These are phyloP conservation scores for Tyto alba DNA, from an alignment of 2,113 vertebrate species.

Conservation along the genomic window DNA sequence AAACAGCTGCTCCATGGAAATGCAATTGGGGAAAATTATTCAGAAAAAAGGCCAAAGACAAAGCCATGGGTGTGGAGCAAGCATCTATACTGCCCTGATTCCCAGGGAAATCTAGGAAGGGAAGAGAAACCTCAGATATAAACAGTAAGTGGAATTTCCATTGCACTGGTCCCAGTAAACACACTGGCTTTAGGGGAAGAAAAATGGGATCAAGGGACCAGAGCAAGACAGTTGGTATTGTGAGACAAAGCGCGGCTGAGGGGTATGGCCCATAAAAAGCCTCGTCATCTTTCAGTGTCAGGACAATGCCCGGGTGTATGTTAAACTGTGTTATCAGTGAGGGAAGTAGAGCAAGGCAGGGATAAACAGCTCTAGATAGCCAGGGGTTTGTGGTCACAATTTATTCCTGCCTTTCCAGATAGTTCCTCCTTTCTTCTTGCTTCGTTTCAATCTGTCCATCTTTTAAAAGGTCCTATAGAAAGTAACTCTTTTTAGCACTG, in stretches of 20 bases:
- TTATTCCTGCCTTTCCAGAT: neutral
- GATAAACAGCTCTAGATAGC: constrained; percentile 5
- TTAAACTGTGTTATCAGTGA: constrained; percentile 61
- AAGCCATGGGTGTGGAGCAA: constrained; percentile 59
- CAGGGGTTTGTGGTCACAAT: neutral
- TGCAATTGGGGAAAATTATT: constrained; percentile 51
- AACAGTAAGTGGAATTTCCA: constrained; percentile 71
- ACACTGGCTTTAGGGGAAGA: constrained; percentile 54
- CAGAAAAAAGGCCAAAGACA: constrained; percentile 38
- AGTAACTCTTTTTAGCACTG: neutral
- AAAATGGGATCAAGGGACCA: constrained; percentile 63
- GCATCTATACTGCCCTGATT: constrained; percentile 30
- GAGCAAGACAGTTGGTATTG: constrained; percentile 49
- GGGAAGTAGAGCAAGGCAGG: constrained; percentile 51
- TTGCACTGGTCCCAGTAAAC: constrained; percentile 54
- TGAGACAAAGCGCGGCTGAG: constrained; percentile 47
- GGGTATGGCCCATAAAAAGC: constrained; percentile 59
- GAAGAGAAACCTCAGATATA: constrained; percentile 48
- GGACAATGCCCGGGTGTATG: constrained; percentile 58
- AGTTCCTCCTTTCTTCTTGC: constrained; percentile 37
- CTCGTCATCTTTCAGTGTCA: constrained; percentile 63
- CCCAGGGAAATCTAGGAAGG: constrained; percentile 34
- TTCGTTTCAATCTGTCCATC: neutral
- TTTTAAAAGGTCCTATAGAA: neutral
- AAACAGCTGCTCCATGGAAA: constrained; percentile 73